Conservation (phyloP, 2,888 invertebrate species). For the Tupiocoris notatus region DNA sequence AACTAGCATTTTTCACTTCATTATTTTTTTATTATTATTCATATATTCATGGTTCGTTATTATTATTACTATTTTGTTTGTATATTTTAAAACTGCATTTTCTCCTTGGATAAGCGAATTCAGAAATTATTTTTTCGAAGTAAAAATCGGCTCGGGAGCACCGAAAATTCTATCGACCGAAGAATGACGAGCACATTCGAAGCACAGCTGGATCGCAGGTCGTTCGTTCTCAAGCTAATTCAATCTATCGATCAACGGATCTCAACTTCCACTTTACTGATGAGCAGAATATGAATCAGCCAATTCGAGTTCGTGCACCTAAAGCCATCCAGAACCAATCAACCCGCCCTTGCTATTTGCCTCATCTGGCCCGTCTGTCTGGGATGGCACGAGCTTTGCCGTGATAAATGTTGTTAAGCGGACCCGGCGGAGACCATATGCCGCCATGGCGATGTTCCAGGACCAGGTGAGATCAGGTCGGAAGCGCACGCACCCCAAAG, state of each 20-base stretch:
- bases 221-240: not conserved
- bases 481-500: slow-evolving; percentile 10
- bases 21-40: too few relatives aligned
- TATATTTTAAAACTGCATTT: too few relatives aligned
- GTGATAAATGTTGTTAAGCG: slow-evolving; percentile 39
- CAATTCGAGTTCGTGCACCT: slow-evolving; percentile 29
- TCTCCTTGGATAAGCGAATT: too few relatives aligned
- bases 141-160: too few relatives aligned
- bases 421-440: slow-evolving; percentile 20
- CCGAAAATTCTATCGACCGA: too few relatives aligned
- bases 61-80: too few relatives aligned
- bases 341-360: slow-evolving; percentile 11
- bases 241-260: slow-evolving; percentile 32
- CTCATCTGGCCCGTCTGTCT: slow-evolving; percentile 27
- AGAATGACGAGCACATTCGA: too few relatives aligned
- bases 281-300: slow-evolving; percentile 41
- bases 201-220: not conserved
- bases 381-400: slow-evolving; percentile 39
- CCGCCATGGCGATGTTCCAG: slow-evolving; percentile 17
- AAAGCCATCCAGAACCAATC: slow-evolving; percentile 29
- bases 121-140: too few relatives aligned
- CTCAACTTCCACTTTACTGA: slow-evolving; percentile 25
- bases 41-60: too few relatives aligned
- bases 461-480: slow-evolving; percentile 34
- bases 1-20: too few relatives aligned